Conservation (phyloP, 2,888 invertebrate genomes). For the Apodemia zela region DNA sequence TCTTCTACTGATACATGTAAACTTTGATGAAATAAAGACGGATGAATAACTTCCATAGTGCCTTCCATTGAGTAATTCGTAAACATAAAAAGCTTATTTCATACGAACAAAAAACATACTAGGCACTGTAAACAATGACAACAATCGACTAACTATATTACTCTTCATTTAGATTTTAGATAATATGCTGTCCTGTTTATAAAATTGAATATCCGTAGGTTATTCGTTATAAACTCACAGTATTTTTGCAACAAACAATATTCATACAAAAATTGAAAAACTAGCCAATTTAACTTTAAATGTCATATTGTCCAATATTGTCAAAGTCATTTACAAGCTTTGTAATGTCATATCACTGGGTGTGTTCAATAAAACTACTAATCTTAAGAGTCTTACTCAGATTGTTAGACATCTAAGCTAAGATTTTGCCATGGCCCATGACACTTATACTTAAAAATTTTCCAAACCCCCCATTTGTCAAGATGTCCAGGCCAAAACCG, state of each 20-base stretch:
- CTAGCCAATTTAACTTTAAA: constrained; percentile 5
- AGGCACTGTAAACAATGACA: constrained; percentile 1
- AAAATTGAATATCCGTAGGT: not conserved
- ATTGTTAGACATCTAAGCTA: too few species aligned
- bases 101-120: not conserved
- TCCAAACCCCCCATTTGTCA: too few species aligned
- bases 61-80: not conserved
- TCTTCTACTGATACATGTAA: constrained; percentile 78
- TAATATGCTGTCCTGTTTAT: not conserved
- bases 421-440: too few species aligned
- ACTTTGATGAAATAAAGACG: constrained; percentile 49
- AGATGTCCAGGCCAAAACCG: too few species aligned
- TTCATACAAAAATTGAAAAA: not conserved
- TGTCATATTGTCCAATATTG: not conserved
- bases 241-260: not conserved
- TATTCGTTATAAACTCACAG: not conserved
- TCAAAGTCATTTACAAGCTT: not conserved
- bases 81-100: not conserved
- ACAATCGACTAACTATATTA: not conserved
- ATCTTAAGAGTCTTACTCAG: too few species aligned
- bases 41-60: constrained; percentile 59
- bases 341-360: too few species aligned
- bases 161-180: not conserved
- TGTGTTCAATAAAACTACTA: too few species aligned
- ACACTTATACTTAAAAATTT: too few species aligned